phyloP scores from a whole-genome alignment of 2,113 vertebrate species.

The Corvus hawaiiensis region DNA sequence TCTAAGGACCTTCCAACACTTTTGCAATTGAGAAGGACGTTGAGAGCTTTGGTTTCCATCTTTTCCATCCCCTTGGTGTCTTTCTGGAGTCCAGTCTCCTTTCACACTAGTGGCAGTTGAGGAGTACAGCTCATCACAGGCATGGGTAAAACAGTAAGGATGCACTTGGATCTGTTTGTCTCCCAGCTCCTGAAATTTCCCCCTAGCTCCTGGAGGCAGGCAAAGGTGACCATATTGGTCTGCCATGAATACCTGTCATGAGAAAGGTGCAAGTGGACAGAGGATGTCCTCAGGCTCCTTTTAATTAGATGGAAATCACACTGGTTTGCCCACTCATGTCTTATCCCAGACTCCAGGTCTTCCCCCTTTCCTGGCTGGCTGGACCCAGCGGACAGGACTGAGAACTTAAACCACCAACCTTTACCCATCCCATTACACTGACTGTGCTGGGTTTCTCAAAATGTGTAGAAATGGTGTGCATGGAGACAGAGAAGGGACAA shows the following conservation, averaged over 20 bases:
- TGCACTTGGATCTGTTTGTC: background rate
- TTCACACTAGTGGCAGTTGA: background rate
- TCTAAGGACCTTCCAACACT: background rate
- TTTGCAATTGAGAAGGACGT: background rate
- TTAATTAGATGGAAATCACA: background rate
- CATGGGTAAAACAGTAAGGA: background rate
- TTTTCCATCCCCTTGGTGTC: background rate
- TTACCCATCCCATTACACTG: background rate
- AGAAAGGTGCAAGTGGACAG: background rate
- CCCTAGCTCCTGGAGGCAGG: background rate
- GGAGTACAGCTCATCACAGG: background rate
- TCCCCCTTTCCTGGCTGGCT: background rate
- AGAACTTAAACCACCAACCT: background rate
- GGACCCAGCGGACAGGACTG: background rate
- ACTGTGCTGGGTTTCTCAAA: background rate
- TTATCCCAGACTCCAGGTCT: background rate
- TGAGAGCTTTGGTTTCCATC: background rate
- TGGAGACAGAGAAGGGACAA: background rate
- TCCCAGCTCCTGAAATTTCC: background rate
- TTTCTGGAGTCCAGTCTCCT: background rate
- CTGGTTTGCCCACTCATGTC: background rate
- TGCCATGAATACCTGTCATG: background rate
- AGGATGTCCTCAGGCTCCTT: background rate
- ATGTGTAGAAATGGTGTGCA: background rate
- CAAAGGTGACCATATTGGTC: background rate